Conservation (phyloP, 1,140 invertebrate genomes). For the Diabrotica virgifera region DNA sequence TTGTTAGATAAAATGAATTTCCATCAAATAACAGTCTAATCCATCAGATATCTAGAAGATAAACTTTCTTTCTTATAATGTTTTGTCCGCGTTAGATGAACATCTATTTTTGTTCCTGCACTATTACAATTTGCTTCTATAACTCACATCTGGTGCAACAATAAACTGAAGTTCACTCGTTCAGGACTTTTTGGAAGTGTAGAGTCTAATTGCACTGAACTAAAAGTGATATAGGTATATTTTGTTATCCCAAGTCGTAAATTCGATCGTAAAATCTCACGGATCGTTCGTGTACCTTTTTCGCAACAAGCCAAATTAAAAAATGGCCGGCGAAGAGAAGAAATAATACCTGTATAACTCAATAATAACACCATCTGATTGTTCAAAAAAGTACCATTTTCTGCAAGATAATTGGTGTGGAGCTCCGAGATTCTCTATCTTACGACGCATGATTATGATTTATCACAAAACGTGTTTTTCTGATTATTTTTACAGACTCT, state of each 20-base stretch:
- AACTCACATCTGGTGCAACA: too few species aligned
- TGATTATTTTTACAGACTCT: slow-evolving; percentile 1
- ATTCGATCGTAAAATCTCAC: slow-evolving; percentile 18
- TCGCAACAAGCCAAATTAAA: slow-evolving; percentile 18
- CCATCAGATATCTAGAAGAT: too few species aligned
- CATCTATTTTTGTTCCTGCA: too few species aligned
- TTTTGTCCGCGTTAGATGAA: too few species aligned
- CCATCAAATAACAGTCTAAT: too few species aligned
- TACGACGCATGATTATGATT: slow-evolving; percentile 17
- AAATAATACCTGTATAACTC: slow-evolving; percentile 24
- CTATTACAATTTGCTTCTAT: too few species aligned
- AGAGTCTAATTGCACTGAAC: too few species aligned
- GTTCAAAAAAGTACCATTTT: slow-evolving; percentile 21
- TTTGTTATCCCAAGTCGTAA: slow-evolving; percentile 13
- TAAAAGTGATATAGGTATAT: slow-evolving; percentile 8
- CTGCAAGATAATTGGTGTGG: slow-evolving; percentile 21
- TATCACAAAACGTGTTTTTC: slow-evolving; percentile 9
- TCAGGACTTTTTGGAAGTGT: too few species aligned
- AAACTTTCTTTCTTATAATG: too few species aligned
- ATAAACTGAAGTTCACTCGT: too few species aligned
- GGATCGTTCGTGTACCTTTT: slow-evolving; percentile 13
- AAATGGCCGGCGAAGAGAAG: slow-evolving; percentile 16
- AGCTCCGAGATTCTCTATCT: slow-evolving; percentile 15
- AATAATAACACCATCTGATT: slow-evolving; percentile 26
- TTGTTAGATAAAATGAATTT: too few species aligned